Base-by-base conservation (phyloP, 30 jellyfish, hydroid and myxozoan genomes). In the Chironex yamaguchii region DNA sequence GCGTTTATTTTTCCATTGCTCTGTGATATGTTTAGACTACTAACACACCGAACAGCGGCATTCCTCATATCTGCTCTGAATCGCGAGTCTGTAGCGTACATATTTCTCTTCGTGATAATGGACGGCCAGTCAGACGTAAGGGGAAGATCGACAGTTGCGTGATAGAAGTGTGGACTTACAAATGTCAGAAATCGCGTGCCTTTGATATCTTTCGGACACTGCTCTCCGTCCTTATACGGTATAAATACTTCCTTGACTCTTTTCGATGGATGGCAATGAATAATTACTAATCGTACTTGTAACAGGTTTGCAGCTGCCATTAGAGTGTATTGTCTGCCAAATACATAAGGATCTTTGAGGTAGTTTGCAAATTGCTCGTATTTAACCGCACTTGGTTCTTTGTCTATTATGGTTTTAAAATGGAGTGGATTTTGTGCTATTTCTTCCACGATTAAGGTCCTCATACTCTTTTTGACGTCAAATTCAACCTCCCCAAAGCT, bases 91-190 rank as follows among this genome's bases (percentile, higher is more conserved):
- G 95, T 91, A 34, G 96, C 96, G 85, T 91, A 91, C 92, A 82
- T 62, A 34, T 93, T 82, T 29, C 97, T 92, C 52, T 86, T 84
- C 0, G 93, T 82, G 21, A 91, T 14, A 27, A 91, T 91, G 9
- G 95, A 73, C 3, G 97, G 97, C 97, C 97, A 91, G 35, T 91
- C 97, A 6, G 97, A 82, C 66, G 68, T 70, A 29, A 91, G 85
- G 13, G 96, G 96, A 32, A 79, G 68, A 84, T 91, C 96, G 0
- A 67, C 77, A 34, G 97, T 91, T 1, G 87, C 90, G 35, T 91
- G 96, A 67, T 83, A 91, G 58, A 82, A 91, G 53, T 91, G 97
- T 17, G 97, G 97, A 14, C 68, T 86, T 22, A 84, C 67, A 84
- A 83, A 91, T 29, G 97, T 91, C 33, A 91, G 92, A 42, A 91